Evolutionary conservation across 2,888 invertebrate species (phyloP), one percentile per base, ranked within the genome.

Genomic region (Liopterus haemorrhoidalis): DNA sequence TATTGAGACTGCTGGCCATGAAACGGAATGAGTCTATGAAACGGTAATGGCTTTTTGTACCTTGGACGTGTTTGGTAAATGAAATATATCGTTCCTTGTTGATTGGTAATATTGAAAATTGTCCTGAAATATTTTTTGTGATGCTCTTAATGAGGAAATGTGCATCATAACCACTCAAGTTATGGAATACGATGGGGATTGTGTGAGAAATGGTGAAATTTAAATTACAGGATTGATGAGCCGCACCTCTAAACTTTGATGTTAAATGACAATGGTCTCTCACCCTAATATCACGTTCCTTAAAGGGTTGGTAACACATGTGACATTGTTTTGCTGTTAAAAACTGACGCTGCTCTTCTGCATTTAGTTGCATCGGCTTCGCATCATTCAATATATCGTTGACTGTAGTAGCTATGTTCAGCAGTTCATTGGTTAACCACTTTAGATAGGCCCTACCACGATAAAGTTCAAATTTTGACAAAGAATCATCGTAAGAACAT

Each of bases 121-220:
- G n/a, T n/a, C n/a, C n/a, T n/a, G n/a, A n/a, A n/a, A n/a, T n/a
- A n/a, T n/a, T n/a, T n/a, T n/a, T n/a, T n/a, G n/a, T n/a, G n/a
- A n/a, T n/a, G n/a, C n/a, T n/a, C n/a, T n/a, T n/a, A n/a, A n/a
- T n/a, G n/a, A n/a, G n/a, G n/a, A n/a, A n/a, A n/a, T n/a, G n/a
- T n/a, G n/a, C n/a, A n/a, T n/a, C n/a, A n/a, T n/a, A n/a, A n/a
- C n/a, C n/a, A n/a, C n/a, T n/a, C n/a, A 57, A 42, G 41, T 55
- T 57, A 24, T 57, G 57, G 30, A 58, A 53, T 4, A 57, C 36
- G 2, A 57, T 38, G 2, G 59, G 59, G 11, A 59, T 48, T 9
- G 42, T 32, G 5, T 47, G 22, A 0, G 50, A 41, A 8, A 51
- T 37, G 39, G 51, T 37, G 40, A 46, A 59, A 35, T 54, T 53